These are phyloP conservation scores for Excalfactoria chinensis DNA, from an alignment of 2,113 vertebrate species.

Conservation along the genomic window DNA sequence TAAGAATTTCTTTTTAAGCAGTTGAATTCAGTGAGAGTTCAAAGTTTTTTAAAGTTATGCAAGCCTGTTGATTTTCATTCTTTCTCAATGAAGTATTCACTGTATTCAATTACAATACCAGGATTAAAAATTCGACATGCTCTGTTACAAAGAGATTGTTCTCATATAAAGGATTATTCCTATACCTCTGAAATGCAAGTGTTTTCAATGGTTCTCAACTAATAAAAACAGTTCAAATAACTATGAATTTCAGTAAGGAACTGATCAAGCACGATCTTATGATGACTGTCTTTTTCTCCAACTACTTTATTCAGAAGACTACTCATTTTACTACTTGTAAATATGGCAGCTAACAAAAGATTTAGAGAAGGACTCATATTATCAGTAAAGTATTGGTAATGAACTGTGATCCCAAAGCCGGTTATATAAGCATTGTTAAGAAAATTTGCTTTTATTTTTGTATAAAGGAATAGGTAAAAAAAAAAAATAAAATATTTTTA, in stretches of 20 bases:
- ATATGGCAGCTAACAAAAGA: background rate
- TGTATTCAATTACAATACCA: background rate
- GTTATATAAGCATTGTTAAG: background rate
- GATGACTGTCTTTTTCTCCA: background rate
- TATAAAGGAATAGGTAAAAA: background rate
- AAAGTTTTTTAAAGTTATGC: background rate
- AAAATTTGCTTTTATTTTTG: background rate
- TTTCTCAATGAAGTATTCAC: background rate
- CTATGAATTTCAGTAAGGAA: background rate
- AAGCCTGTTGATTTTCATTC: background rate
- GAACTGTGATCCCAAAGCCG: background rate
- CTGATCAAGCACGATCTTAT: background rate
- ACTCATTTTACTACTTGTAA: background rate
- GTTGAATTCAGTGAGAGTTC: background rate
- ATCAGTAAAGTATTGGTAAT: background rate
- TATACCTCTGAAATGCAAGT: background rate
- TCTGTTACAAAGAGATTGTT: background rate
- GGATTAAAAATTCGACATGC: background rate
- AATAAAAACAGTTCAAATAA: slow-evolving; percentile 3
- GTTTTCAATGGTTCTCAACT: background rate
- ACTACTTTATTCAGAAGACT: background rate
- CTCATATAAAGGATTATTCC: background rate
- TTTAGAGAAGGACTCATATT: background rate
- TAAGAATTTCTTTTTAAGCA: background rate
- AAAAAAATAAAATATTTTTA: background rate